A percentile compares a stretch with the other conserved stretches of the same genome.
Evolutionary conservation across 2,113 vertebrate genomes (phyloP).

Genomic region (Falco punctatus): DNA sequence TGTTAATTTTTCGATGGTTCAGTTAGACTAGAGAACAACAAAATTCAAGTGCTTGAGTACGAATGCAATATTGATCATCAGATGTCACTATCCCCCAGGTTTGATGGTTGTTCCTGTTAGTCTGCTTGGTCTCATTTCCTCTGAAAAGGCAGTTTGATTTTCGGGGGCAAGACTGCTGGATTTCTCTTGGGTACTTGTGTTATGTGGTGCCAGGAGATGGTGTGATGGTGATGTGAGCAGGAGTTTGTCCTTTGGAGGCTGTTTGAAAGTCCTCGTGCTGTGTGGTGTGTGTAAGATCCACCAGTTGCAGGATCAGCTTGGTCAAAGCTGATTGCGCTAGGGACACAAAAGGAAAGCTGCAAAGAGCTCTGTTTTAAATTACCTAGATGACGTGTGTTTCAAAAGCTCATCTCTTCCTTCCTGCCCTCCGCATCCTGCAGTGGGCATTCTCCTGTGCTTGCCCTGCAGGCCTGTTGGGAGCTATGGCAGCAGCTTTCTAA

Average conservation of each 20-base stretch:
- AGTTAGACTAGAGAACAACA: background rate
- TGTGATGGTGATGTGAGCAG: background rate
- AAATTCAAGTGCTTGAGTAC: background rate
- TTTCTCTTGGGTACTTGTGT: background rate
- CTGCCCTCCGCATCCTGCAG: accelerated
- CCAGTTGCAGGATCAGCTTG: background rate
- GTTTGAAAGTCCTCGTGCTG: background rate
- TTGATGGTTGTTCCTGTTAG: accelerated
- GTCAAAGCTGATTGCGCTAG: background rate
- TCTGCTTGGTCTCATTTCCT: background rate
- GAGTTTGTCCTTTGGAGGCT: background rate
- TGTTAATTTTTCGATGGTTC: background rate
- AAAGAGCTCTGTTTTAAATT: background rate
- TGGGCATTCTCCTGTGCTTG: background rate
- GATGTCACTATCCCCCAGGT: accelerated
- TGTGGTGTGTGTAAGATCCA: accelerated
- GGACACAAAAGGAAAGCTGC: background rate
- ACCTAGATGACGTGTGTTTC: background rate
- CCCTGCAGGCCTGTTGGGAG: background rate
- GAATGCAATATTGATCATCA: accelerated
- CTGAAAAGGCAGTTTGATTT: background rate
- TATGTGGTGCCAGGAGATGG: accelerated
- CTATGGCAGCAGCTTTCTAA: background rate
- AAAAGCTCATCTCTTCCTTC: background rate
- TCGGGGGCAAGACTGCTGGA: background rate